Base-by-base conservation (phyloP, 2,888 invertebrate species). In the Caenorhabditis panamensis region DNA sequence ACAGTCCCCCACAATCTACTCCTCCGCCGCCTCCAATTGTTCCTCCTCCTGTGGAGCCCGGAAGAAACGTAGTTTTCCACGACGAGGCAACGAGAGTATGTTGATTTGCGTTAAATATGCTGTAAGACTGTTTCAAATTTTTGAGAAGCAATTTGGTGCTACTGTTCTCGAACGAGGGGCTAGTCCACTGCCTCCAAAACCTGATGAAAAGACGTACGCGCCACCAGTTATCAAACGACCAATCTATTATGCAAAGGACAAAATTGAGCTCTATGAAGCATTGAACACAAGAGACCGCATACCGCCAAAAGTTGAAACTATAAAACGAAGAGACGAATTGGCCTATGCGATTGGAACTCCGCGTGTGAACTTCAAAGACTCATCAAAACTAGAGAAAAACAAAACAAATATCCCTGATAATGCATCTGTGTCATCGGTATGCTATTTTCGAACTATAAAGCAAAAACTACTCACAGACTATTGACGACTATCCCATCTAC, bases 221-320 rank as follows among this genome's bases (percentile, higher is more conserved):
- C 64, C 80, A 1, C 83, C 82, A 18, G 62, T 80, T 26, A 82
- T 82, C 31, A 85, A 84, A 37, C 75, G 81, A 58, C 83, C 82
- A 49, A 84, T 84, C 24, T 73, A 82, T 67, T 84, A 82, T 69
- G 80, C 84, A 18, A 86, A 85, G 63, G 82, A 86, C 28, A 76
- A 77, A 64, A 83, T 85, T 13, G 80, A 72, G 8, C 56, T 82
- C 18, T 85, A 82, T n/a, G 85, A 86, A 68, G 66, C 77, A 11
- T 37, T 84, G 20, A 84, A 84, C 41, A 83, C 82, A 26, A 82
- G 66, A n/a, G 78, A 80, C 66, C 26, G 77, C 11, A 61, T 69
- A 13, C 53, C 61, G 1, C 31, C 61, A 36, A 44, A 11, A 16
- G 26, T 9, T 2, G n/a, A 26, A 28, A 18, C 18, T 11, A 51